Evolutionary conservation across 2,113 vertebrate genomes (phyloP).

Genomic region (Zapus hudsonius): DNA sequence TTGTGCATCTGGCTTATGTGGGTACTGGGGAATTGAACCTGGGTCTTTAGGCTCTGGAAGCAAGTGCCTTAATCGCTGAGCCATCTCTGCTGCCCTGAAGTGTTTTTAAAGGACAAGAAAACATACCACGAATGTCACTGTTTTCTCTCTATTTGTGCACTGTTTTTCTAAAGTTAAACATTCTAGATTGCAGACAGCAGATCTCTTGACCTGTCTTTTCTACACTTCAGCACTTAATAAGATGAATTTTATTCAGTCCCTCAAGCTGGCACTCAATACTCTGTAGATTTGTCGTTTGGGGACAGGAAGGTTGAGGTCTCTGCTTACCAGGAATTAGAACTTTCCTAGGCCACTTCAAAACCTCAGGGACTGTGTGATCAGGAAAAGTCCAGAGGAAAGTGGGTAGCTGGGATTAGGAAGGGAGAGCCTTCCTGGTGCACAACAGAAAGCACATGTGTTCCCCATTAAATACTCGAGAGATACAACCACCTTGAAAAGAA

Average conservation of each 20-base stretch:
- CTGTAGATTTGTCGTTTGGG: too few species aligned
- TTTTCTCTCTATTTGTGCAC: not conserved
- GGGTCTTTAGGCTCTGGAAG: too few species aligned
- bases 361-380: not conserved
- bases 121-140: not conserved
- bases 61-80: too few species aligned
- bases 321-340: not conserved
- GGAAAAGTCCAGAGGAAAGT: not conserved
- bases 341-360: not conserved
- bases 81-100: too few species aligned
- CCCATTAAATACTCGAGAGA: not conserved
- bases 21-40: too few species aligned
- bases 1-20: too few species aligned
- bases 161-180: not conserved
- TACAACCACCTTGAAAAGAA: not conserved
- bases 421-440: not conserved
- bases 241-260: not conserved
- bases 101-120: not conserved
- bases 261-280: not conserved
- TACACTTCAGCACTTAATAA: not conserved
- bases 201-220: not conserved
- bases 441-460: not conserved
- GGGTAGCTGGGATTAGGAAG: not conserved
- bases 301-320: not conserved
- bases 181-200: not conserved